Conservation (phyloP, 2,797 vertebrate genomes). For the Sebastes oblongus region DNA sequence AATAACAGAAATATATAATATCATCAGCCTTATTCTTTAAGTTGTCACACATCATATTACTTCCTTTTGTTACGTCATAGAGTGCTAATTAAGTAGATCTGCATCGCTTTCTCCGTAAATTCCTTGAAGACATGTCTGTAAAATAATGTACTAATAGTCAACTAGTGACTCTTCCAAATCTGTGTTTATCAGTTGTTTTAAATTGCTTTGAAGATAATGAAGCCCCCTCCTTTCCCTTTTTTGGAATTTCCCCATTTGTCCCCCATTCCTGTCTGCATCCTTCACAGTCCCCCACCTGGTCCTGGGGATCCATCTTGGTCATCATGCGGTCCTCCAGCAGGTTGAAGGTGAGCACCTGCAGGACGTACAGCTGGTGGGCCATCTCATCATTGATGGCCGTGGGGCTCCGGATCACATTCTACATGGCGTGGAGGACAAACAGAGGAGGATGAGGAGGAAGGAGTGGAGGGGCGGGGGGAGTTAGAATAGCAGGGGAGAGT, state of each 20-base stretch:
- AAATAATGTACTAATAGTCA: not conserved
- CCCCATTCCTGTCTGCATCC: not conserved
- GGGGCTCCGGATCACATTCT: slow-evolving; percentile 86
- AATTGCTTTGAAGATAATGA: not conserved
- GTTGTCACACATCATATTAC: not conserved
- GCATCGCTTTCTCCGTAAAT: not conserved
- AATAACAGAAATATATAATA: not conserved
- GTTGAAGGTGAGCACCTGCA: slow-evolving; percentile 98
- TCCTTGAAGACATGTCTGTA: not conserved
- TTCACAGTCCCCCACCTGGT: slow-evolving; percentile 85
- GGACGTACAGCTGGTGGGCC: slow-evolving; percentile 97
- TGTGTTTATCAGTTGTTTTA: not conserved
- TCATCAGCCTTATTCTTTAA: not conserved
- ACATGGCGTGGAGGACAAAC: not conserved
- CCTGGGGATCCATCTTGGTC: slow-evolving; percentile 99
- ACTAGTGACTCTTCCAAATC: not conserved
- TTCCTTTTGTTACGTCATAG: not conserved
- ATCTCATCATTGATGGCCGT: slow-evolving; percentile 95
- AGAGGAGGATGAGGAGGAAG: not conserved
- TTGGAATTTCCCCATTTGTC: not conserved
- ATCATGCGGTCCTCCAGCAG: slow-evolving; percentile 98
- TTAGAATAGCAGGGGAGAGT: not conserved
- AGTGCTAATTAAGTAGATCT: not conserved
- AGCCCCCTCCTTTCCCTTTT: not conserved
- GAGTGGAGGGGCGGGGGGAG: not conserved